These are phyloP conservation scores for Atta texana DNA, from an alignment of 1,140 invertebrate genomes.

Conservation along the genomic window DNA sequence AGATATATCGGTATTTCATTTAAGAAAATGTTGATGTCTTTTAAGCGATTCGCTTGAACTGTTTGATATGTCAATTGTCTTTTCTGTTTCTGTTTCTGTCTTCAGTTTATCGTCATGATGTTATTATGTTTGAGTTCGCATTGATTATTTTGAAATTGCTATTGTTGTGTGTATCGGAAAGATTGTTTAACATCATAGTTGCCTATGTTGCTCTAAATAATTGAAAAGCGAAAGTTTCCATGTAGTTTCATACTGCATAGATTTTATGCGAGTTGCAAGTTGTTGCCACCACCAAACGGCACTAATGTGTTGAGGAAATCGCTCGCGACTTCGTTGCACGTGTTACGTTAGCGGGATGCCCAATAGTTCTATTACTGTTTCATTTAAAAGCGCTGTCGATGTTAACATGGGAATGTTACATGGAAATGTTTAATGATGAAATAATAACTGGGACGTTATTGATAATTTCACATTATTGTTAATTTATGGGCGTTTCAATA, in stretches of 20 bases:
- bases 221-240: neutral
- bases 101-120: neutral
- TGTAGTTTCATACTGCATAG: neutral
- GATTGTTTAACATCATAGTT: neutral
- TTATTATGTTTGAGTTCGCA: slow-evolving; percentile 4
- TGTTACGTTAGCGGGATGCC: slow-evolving; percentile 2
- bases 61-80: neutral
- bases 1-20: slow-evolving; percentile 27
- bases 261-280: slow-evolving; percentile 12
- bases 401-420: neutral
- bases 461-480: neutral
- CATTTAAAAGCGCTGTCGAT: too few species aligned
- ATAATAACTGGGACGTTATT: neutral
- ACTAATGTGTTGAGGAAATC: slow-evolving; percentile 26
- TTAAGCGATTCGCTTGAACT: neutral
- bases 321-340: slow-evolving; percentile 15
- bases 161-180: neutral
- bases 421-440: neutral
- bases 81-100: neutral
- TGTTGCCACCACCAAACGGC: slow-evolving; percentile 18
- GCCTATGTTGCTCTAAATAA: neutral
- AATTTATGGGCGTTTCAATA: neutral
- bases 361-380: slow-evolving; percentile 18
- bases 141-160: neutral
- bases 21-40: slow-evolving; percentile 10